phyloP scores from a whole-genome alignment of 2,113 vertebrate genomes.

The Vombatus ursinus region DNA sequence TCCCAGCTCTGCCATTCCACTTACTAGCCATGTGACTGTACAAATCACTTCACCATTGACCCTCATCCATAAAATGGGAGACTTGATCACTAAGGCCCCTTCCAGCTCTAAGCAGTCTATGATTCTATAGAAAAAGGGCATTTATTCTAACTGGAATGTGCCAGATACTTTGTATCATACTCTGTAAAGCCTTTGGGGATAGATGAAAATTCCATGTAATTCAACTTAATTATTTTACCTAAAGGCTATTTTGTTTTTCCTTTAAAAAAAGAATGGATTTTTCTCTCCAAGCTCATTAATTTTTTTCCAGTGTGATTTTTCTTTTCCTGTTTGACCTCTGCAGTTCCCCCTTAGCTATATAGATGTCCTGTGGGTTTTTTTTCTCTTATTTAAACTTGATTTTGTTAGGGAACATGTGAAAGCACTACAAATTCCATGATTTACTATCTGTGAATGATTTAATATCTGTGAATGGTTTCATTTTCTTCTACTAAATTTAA shows the following conservation, averaged over 20 bases:
- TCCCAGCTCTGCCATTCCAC: not conserved
- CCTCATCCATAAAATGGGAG: not conserved
- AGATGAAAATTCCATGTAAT: not conserved
- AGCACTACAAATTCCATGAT: not conserved
- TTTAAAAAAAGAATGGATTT: not conserved
- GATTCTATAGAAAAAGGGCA: not conserved
- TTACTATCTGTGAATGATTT: not conserved
- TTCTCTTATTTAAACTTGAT: not conserved
- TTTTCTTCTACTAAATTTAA: slow-evolving; percentile 34
- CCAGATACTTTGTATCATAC: not conserved
- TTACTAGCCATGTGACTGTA: not conserved
- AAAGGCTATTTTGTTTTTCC: not conserved
- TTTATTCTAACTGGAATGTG: not conserved
- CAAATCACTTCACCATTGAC: not conserved
- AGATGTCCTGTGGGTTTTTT: not conserved
- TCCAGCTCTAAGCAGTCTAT: not conserved
- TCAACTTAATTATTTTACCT: not conserved
- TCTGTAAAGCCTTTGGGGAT: not conserved
- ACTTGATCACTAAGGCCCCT: not conserved
- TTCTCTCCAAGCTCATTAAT: not conserved
- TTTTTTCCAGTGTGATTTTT: not conserved
- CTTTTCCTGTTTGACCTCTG: not conserved
- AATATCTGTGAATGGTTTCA: slow-evolving; percentile 14
- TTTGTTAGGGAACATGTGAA: slow-evolving; percentile 40
- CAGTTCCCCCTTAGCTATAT: not conserved